Percentiles rank a stretch among this genome's conserved stretches.
phyloP scores from a whole-genome alignment of 2,113 vertebrate species.

The Carlito syrichta region DNA sequence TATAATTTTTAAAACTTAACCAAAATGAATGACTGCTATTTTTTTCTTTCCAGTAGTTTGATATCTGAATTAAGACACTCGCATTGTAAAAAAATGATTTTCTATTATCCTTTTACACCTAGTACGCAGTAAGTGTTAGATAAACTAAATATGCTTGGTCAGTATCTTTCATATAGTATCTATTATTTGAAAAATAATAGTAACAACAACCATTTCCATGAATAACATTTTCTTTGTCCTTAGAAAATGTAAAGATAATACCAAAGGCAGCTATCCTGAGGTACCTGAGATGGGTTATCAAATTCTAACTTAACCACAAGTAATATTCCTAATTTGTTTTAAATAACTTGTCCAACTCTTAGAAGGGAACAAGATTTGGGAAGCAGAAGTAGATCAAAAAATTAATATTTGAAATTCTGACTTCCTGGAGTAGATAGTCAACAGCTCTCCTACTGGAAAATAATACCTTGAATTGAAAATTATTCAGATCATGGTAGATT shows the following conservation, averaged over 20 bases:
- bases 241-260: neutral
- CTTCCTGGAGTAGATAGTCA: neutral
- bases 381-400: slow-evolving; percentile 4
- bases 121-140: neutral
- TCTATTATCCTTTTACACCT: neutral
- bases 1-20: neutral
- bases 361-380: neutral
- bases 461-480: slow-evolving; percentile 27
- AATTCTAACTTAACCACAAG: neutral
- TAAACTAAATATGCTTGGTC: neutral
- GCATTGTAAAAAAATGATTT: neutral
- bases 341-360: neutral
- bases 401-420: slow-evolving; percentile 19
- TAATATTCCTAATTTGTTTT: neutral
- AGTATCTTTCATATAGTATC: neutral
- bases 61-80: neutral
- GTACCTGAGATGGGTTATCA: neutral
- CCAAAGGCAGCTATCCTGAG: neutral
- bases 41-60: neutral
- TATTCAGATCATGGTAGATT: neutral
- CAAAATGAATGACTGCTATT: neutral
- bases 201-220: neutral
- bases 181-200: neutral
- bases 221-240: neutral
- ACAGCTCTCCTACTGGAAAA: slow-evolving; percentile 46